Evolutionary conservation across 2,888 invertebrate genomes (phyloP).

Genomic region (Yponomeuta evonymella): DNA sequence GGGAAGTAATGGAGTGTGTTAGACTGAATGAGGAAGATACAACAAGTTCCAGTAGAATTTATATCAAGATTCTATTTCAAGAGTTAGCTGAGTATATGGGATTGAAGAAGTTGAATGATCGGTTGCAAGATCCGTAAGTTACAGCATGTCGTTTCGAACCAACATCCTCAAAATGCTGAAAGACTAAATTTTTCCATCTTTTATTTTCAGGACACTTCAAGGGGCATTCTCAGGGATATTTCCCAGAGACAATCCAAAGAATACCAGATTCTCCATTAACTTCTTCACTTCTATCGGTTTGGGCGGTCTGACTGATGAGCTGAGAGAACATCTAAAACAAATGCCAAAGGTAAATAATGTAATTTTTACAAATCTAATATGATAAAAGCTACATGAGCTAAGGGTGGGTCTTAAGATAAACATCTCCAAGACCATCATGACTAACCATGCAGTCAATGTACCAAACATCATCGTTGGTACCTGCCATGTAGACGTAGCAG

Average conservation of each 20-base stretch:
- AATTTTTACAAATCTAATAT: background rate
- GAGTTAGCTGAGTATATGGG: conserved; percentile 98
- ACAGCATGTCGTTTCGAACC: conserved; percentile 21
- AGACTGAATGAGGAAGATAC: conserved; percentile 97
- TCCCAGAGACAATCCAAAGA: conserved; percentile 96
- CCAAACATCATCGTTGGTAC: no score
- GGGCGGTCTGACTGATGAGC: conserved; percentile 95
- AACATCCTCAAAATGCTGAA: conserved; percentile 18
- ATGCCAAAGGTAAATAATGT: conserved; percentile 77
- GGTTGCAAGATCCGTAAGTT: conserved; percentile 92
- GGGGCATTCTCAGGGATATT: conserved; percentile 93
- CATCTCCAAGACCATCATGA: no score
- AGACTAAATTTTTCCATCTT: conserved; percentile 19
- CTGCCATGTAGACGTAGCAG: no score
- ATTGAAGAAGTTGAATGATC: conserved; percentile 89
- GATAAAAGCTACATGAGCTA: no score
- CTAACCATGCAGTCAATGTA: no score
- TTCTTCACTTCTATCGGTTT: conserved; percentile 98
- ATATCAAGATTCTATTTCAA: conserved; percentile 97
- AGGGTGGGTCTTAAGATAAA: no score
- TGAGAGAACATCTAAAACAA: conserved; percentile 90
- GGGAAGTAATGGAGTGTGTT: conserved; percentile 94
- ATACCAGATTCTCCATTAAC: conserved; percentile 97
- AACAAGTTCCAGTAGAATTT: conserved; percentile 97
- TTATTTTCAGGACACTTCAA: conserved; percentile 83